Evolutionary conservation across 2,888 invertebrate genomes (phyloP), one percentile per base, ranked within the genome.

Genomic region (Automeris io): DNA sequence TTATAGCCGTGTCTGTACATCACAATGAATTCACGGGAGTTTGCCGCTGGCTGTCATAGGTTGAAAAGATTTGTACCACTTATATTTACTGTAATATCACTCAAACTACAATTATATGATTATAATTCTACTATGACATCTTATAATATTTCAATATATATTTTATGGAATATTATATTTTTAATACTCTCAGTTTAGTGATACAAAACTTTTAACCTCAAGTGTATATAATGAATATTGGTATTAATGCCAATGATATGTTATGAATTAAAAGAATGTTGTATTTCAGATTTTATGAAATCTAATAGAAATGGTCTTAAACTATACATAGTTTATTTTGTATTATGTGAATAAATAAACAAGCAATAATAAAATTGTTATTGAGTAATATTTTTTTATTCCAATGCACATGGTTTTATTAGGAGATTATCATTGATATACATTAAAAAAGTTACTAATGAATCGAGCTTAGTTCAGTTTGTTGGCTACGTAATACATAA

Each of bases 271-370:
- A 54, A 53, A 52, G 47, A 52, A 58, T 63, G 62, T 69, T 75
- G 70, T 70, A 71, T 68, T 70, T 69, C 67, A 63, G 62, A 78
- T 76, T 76, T 71, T 80, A 78, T 75, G 61, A 67, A 75, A 62
- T 72, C 66, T 70, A 61, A 70, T 69, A 66, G 60, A 70, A 72
- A 70, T 78, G 82, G 81, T 82, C 83, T 77, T 80, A 75, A 73
- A 85, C 70, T 89, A 89, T 89, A 89, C 87, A 89, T 89, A 89
- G 88, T 89, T 90, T 89, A 89, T 90, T 89, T 90, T 90, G 89
- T 89, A 89, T 89, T 88, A 88, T 89, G 89, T 89, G 88, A 89
- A 89, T 89, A 88, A 82, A n/a, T n/a, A 88, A 88, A 88, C 88
- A 74, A 88, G 89, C 88, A 89, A 89, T 89, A 89, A 89, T 86